Percentiles rank a stretch among this genome's conserved stretches.
Evolutionary conservation across 1,140 invertebrate genomes (phyloP).

Genomic region (Rhynchophorus ferrugineus): DNA sequence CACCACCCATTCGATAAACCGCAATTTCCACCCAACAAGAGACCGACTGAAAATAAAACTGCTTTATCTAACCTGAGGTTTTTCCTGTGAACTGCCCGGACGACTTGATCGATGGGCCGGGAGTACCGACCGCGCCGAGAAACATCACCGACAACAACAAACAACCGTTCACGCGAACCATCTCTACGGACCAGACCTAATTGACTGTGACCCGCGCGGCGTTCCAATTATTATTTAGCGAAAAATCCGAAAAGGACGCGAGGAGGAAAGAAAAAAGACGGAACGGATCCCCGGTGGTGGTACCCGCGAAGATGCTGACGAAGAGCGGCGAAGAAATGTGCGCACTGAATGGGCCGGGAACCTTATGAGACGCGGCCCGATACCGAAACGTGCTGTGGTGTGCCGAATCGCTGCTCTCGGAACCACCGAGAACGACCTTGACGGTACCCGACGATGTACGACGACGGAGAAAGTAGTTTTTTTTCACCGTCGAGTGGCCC

Average conservation of each 20-base stretch:
- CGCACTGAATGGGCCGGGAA: background rate
- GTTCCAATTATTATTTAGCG: too few relatives aligned
- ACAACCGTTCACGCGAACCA: background rate
- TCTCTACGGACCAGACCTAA: background rate
- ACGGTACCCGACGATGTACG: slow-evolving; percentile 13
- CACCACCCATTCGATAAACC: too few relatives aligned
- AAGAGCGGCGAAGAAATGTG: too few relatives aligned
- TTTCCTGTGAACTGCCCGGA: slow-evolving; percentile 20
- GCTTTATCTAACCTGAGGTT: slow-evolving; percentile 12
- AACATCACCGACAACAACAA: slow-evolving; percentile 8
- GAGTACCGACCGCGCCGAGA: slow-evolving; percentile 8
- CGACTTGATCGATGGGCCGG: slow-evolving; percentile 17
- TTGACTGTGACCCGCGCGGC: too few relatives aligned
- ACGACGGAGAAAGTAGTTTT: slow-evolving; percentile 23
- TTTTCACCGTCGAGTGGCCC: too few relatives aligned
- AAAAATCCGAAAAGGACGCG: background rate
- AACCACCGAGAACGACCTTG: slow-evolving; percentile 23
- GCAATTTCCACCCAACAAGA: too few relatives aligned
- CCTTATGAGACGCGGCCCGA: slow-evolving; percentile 5
- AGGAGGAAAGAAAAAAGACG: background rate
- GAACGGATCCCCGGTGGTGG: too few relatives aligned
- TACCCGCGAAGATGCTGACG: background rate
- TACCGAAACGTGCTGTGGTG: slow-evolving; percentile 7
- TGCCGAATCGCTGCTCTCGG: slow-evolving; percentile 7
- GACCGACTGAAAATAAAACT: too few relatives aligned